Evolutionary conservation across 1,140 invertebrate species (phyloP).

Genomic region (Hypsibius dujardini): DNA sequence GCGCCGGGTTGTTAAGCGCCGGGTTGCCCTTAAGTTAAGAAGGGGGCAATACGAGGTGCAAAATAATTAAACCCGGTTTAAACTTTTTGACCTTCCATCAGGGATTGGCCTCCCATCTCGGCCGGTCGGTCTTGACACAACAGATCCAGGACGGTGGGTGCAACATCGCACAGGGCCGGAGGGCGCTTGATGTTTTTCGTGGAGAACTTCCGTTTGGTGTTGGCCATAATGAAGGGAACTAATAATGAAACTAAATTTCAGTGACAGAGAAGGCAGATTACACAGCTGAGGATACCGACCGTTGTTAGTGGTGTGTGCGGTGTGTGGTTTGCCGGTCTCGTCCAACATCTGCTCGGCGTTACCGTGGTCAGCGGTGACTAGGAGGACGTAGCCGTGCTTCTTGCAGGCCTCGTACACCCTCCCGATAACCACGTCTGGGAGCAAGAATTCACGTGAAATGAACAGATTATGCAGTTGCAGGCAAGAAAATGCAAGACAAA

Average conservation of each 20-base stretch:
- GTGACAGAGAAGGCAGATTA: not conserved
- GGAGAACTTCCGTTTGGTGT: conserved; percentile 26
- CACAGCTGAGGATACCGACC: conserved; percentile 19
- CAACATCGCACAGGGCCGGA: conserved; percentile 35
- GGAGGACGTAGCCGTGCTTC: conserved; percentile 31
- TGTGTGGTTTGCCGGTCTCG: conserved; percentile 33
- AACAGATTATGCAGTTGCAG: not conserved
- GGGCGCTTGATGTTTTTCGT: conserved; percentile 23
- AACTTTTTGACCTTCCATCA: conserved; percentile 24
- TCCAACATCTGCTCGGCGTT: conserved; percentile 38
- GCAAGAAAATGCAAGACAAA: not conserved
- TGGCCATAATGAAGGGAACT: conserved; percentile 31
- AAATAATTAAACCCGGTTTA: not conserved
- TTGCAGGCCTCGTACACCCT: conserved; percentile 33
- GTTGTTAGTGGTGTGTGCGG: conserved; percentile 35
- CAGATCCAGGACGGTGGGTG: conserved; percentile 34
- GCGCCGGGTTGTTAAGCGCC: too few relatives aligned
- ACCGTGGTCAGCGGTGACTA: conserved; percentile 37
- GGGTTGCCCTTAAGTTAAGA: too few relatives aligned
- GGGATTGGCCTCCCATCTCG: conserved; percentile 35
- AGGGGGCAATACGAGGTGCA: too few relatives aligned
- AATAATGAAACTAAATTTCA: too few relatives aligned
- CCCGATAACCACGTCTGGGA: conserved; percentile 29
- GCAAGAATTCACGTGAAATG: not conserved
- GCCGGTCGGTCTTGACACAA: conserved; percentile 32